Evolutionary conservation across 2,888 invertebrate species (phyloP).

Genomic region (Loripinus fragilis): DNA sequence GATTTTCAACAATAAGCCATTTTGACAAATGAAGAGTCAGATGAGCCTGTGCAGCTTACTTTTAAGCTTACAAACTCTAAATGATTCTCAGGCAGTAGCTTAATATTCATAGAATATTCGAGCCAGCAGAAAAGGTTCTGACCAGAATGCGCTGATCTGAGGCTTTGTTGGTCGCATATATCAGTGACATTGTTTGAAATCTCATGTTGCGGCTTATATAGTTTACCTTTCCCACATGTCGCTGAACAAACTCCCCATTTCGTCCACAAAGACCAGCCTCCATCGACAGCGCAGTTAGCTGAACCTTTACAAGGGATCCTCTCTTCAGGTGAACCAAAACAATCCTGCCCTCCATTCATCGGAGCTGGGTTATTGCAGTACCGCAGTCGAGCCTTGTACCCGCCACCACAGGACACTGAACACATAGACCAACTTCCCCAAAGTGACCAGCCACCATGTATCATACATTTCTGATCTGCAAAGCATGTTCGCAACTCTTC

Average conservation of each 20-base stretch:
- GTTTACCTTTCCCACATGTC: slow-evolving; percentile 43
- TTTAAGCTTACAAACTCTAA: too few relatives aligned
- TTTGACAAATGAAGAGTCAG: too few relatives aligned
- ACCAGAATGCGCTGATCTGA: too few relatives aligned
- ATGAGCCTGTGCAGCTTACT: too few relatives aligned
- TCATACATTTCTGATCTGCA: slow-evolving; percentile 34
- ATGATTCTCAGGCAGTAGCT: too few relatives aligned
- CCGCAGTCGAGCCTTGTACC: slow-evolving; percentile 29
- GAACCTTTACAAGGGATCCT: slow-evolving; percentile 32
- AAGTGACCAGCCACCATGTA: slow-evolving; percentile 49
- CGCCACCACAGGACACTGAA: slow-evolving; percentile 42
- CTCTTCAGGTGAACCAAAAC: slow-evolving; percentile 43
- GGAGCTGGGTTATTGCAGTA: slow-evolving; percentile 54
- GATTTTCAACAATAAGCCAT: too few relatives aligned
- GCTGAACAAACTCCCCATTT: slow-evolving; percentile 39
- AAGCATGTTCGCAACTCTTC: slow-evolving; percentile 46
- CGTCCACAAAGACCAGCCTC: slow-evolving; percentile 51
- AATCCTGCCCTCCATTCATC: slow-evolving; percentile 41
- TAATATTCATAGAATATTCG: too few relatives aligned
- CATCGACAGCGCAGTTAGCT: slow-evolving; percentile 32
- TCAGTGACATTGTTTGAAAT: too few relatives aligned
- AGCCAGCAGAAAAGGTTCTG: too few relatives aligned
- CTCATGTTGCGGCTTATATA: too few relatives aligned
- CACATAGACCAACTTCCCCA: slow-evolving; percentile 51
- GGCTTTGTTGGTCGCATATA: too few relatives aligned